Evolutionary conservation across 2,113 vertebrate species (phyloP).

Genomic region (Cathartes aura): DNA sequence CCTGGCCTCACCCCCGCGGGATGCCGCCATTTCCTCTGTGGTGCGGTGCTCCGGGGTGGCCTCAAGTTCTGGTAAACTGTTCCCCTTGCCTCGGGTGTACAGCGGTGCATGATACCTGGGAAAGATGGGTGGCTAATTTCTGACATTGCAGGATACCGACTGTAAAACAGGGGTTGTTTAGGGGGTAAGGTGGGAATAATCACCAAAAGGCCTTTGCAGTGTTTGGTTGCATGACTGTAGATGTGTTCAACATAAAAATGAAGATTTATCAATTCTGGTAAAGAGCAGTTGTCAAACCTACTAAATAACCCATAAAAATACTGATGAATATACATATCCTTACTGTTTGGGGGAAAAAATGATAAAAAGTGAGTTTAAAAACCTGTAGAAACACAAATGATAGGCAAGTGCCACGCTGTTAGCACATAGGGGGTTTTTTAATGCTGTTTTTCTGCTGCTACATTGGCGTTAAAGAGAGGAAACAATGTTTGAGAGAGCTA

Average conservation of each 20-base stretch:
- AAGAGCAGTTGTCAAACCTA: fast-evolving
- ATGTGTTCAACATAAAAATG: not conserved
- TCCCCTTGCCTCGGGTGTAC: too few species aligned
- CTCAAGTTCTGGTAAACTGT: not conserved
- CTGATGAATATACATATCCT: fast-evolving
- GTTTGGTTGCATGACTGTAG: fast-evolving
- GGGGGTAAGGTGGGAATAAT: fast-evolving
- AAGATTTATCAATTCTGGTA: fast-evolving
- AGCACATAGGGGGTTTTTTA: fast-evolving
- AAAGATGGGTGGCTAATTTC: fast-evolving
- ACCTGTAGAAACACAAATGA: not conserved
- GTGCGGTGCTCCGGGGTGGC: not conserved
- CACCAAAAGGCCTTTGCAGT: fast-evolving
- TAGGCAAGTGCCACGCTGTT: not conserved
- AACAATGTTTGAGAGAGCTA: fast-evolving
- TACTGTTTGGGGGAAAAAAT: fast-evolving
- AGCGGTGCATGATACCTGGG: fast-evolving
- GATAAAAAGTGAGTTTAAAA: not conserved
- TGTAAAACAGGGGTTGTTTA: fast-evolving
- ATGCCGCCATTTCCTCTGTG: not conserved
- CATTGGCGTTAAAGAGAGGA: not conserved
- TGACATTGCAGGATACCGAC: fast-evolving
- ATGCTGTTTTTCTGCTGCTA: not conserved
- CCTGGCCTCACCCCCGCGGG: too few species aligned
- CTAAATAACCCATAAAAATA: not conserved